phyloP scores from a whole-genome alignment of 2,888 invertebrate species.

The Hypena proboscidalis region DNA sequence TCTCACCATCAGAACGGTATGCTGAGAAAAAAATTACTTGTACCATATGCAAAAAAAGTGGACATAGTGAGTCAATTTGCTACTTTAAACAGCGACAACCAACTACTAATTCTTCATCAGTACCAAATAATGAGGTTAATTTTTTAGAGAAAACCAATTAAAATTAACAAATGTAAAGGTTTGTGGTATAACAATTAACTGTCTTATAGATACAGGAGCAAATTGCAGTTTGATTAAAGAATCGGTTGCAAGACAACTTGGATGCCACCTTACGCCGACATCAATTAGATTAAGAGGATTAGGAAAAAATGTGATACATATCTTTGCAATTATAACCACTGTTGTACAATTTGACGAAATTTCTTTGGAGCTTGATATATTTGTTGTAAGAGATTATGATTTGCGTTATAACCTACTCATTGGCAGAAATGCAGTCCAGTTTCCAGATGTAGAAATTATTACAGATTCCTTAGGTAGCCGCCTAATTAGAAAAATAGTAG shows the following conservation, averaged over 20 bases:
- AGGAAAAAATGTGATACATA: background rate
- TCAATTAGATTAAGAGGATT: background rate
- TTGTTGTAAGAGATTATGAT: slow-evolving; percentile 11
- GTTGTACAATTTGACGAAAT: slow-evolving; percentile 28
- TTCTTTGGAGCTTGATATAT: slow-evolving; percentile 30
- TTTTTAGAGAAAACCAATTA: background rate
- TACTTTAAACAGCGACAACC: background rate
- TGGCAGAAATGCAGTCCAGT: background rate
- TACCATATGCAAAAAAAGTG: slow-evolving; percentile 3
- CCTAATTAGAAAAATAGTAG: background rate
- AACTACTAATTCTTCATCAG: too few relatives aligned
- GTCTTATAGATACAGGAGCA: slow-evolving; percentile 16
- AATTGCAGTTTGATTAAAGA: slow-evolving; percentile 15
- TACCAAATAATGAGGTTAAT: background rate
- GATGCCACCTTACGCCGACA: background rate
- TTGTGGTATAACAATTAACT: background rate
- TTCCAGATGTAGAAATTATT: slow-evolving; percentile 2
- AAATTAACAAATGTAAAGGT: background rate
- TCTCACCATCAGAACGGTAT: too few relatives aligned
- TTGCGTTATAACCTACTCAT: slow-evolving; percentile 7
- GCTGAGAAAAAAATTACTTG: too few relatives aligned
- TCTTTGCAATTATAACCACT: background rate
- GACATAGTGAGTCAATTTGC: slow-evolving; percentile 1
- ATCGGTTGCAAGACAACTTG: background rate
- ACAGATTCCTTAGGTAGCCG: slow-evolving; percentile 6